phyloP scores from a whole-genome alignment of 2,113 vertebrate species.

The Anarhynchus alexandrinus region DNA sequence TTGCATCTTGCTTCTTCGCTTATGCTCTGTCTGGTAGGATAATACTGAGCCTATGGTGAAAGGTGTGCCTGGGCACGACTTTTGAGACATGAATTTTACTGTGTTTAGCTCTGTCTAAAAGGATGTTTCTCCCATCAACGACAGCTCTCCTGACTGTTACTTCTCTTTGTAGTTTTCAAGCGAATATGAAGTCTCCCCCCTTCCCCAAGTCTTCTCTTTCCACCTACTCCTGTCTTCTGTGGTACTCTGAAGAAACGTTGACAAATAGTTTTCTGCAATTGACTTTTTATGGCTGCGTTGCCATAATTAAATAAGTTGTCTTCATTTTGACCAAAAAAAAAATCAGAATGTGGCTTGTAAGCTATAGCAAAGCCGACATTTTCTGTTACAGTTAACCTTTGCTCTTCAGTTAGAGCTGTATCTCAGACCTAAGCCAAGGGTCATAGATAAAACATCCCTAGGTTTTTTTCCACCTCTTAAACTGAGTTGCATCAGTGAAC shows the following conservation, averaged over 20 bases:
- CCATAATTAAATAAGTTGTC: neutral
- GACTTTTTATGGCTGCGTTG: neutral
- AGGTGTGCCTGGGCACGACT: neutral
- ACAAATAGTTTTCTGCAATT: neutral
- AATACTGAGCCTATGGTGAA: neutral
- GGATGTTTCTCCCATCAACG: neutral
- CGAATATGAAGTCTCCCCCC: neutral
- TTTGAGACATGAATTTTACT: neutral
- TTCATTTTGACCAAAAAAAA: neutral
- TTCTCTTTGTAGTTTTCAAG: neutral
- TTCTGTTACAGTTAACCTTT: slow-evolving; percentile 63
- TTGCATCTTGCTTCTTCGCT: neutral
- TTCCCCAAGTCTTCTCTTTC: neutral
- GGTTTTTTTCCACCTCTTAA: slow-evolving; percentile 17
- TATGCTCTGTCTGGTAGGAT: neutral
- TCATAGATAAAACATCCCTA: slow-evolving; percentile 54
- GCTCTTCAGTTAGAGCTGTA: slow-evolving; percentile 56
- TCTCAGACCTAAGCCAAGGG: slow-evolving; percentile 56
- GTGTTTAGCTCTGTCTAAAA: neutral
- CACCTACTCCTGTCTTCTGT: neutral
- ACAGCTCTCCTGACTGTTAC: neutral
- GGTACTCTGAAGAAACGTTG: neutral
- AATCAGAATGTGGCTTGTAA: neutral
- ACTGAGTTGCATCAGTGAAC: slow-evolving; percentile 44
- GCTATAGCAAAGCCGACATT: neutral